Percentiles rank a stretch among this genome's conserved stretches.
Conservation (phyloP, 2,888 invertebrate species). For the Spialia ferax region DNA sequence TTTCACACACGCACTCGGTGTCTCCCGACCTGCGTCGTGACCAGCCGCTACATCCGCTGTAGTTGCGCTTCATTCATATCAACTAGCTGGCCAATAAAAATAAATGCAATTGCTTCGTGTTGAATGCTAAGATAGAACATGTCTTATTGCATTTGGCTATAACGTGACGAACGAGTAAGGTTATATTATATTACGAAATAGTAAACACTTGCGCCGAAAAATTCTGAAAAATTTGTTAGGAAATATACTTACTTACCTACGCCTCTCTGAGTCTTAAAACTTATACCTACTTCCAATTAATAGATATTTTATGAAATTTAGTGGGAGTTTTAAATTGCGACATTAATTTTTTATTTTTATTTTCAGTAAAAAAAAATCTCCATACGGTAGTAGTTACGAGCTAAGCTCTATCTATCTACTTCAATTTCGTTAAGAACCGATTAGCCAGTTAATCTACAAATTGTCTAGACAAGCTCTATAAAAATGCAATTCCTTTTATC, state of each 20-base stretch:
- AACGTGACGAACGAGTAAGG: background rate
- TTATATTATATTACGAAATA: background rate
- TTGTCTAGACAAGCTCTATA: conserved; percentile 31
- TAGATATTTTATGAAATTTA: too few species aligned
- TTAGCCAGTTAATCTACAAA: conserved; percentile 32
- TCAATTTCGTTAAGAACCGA: conserved; percentile 21
- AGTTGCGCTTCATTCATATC: conserved; percentile 25
- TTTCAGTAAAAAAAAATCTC: too few species aligned
- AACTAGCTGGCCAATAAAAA: background rate
- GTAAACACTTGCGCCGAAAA: background rate
- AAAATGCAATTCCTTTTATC: conserved; percentile 12
- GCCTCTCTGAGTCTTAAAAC: too few species aligned
- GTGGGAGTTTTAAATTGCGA: too few species aligned
- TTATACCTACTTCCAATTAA: too few species aligned
- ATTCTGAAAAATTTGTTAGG: too few species aligned
- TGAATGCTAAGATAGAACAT: background rate
- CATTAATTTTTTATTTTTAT: background rate
- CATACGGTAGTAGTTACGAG: background rate
- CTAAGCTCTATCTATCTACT: conserved; percentile 16
- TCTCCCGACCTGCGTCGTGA: conserved; percentile 22
- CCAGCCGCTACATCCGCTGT: conserved; percentile 44
- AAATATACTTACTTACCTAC: too few species aligned
- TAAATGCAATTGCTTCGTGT: background rate
- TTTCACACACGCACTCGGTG: conserved; percentile 15
- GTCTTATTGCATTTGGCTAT: background rate